Evolutionary conservation across 1,140 invertebrate species (phyloP).

Genomic region (Calliphora vicina): DNA sequence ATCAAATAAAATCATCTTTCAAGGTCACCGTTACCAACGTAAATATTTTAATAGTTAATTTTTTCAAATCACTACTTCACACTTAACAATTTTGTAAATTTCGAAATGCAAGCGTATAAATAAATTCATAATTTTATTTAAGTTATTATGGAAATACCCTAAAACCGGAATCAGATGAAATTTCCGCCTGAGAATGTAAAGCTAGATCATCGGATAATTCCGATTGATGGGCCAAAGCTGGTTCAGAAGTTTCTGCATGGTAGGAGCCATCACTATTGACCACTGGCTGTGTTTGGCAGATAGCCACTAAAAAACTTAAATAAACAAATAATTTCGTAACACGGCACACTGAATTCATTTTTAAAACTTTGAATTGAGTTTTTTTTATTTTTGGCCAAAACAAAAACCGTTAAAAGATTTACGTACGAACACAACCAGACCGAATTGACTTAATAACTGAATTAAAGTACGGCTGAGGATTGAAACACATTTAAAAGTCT

Average conservation of each 20-base stretch:
- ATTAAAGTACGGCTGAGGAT: background rate
- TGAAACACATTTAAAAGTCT: background rate
- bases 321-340: background rate
- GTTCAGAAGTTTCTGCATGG: background rate
- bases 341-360: background rate
- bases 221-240: background rate
- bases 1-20: too few relatives aligned
- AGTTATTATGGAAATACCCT: slow-evolving; percentile 27
- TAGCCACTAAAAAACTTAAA: background rate
- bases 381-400: background rate
- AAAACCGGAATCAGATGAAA: slow-evolving; percentile 47
- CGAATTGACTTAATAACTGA: background rate
- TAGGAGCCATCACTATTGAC: slow-evolving; percentile 22
- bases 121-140: too few relatives aligned
- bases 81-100: too few relatives aligned
- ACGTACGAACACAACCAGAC: background rate
- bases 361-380: background rate
- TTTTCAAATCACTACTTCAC: too few relatives aligned
- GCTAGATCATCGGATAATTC: slow-evolving; percentile 15
- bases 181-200: slow-evolving; percentile 37
- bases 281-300: background rate
- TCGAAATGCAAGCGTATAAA: too few relatives aligned
- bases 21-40: too few relatives aligned
- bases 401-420: background rate
- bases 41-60: too few relatives aligned